Conservation (phyloP, 2,888 invertebrate species). For the Pherbina coryleti region DNA sequence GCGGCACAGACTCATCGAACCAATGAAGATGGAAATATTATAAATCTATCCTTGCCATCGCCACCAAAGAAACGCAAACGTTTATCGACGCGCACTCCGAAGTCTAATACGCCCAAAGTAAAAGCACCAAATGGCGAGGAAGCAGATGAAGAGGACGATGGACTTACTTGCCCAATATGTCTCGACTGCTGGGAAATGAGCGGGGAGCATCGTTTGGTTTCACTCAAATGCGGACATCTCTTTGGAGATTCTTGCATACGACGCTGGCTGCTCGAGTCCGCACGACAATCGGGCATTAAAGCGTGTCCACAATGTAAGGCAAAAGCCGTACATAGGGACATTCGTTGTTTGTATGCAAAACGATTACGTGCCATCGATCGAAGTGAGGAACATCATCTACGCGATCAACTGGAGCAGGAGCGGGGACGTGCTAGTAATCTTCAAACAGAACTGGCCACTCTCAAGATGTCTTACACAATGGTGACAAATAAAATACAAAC, state of each 20-base stretch:
- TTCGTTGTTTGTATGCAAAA: slow-evolving; percentile 84
- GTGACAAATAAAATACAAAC: slow-evolving; percentile 52
- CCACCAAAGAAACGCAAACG: slow-evolving; percentile 65
- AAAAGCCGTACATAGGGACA: slow-evolving; percentile 77
- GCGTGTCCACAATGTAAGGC: slow-evolving; percentile 92
- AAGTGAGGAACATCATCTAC: slow-evolving; percentile 78
- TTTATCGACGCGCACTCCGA: slow-evolving; percentile 50
- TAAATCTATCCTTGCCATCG: slow-evolving; percentile 53
- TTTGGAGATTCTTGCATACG: slow-evolving; percentile 84
- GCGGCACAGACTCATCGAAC: neutral
- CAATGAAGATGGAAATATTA: slow-evolving; percentile 31
- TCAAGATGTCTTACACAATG: slow-evolving; percentile 57
- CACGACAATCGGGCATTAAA: slow-evolving; percentile 67
- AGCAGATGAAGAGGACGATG: slow-evolving; percentile 74
- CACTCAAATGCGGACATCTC: slow-evolving; percentile 91
- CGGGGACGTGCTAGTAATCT: slow-evolving; percentile 73
- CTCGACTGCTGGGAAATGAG: slow-evolving; percentile 89
- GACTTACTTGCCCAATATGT: slow-evolving; percentile 87
- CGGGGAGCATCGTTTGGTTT: slow-evolving; percentile 87
- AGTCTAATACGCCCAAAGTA: slow-evolving; percentile 53
- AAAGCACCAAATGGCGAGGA: slow-evolving; percentile 66
- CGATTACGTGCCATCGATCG: slow-evolving; percentile 83
- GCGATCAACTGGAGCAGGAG: slow-evolving; percentile 74
- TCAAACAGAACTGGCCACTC: slow-evolving; percentile 75
- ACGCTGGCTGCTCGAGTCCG: slow-evolving; percentile 67